Evolutionary conservation across 2,113 vertebrate species (phyloP), one percentile per base, ranked within the genome.

Genomic region (Istiophorus platypterus): DNA sequence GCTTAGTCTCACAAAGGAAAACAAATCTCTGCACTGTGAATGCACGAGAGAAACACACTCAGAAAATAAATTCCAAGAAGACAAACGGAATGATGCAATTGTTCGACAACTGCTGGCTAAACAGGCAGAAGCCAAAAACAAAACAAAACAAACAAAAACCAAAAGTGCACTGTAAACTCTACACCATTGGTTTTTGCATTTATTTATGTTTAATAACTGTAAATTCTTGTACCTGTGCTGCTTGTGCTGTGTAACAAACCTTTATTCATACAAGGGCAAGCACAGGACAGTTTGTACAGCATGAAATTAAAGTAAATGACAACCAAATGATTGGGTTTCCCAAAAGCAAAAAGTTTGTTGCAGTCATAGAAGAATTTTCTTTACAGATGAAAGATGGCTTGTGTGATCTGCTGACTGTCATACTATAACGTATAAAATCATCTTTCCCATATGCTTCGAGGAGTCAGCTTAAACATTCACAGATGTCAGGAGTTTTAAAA

Each of bases 401-500:
- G 71, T 59, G 61, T 34, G 63, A 78, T 86, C 67, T 76, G 68
- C 72, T 64, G 85, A 65, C 73, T 69, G 62, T 88, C 78, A 72
- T 18, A 14, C 56, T 82, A 20, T n/a, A 63, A 80, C n/a, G 84
- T 76, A 69, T 3, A 31, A 56, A 65, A 66, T 61, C 72, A 49
- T 80, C 67, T 78, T 69, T 37, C 42, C 62, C 51, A 47, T 52
- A 64, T 42, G 69, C 67, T 45, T 54, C 2, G 61, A 51, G 26
- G 26, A 72, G 51, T 74, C 56, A 7, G 66, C 78, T 84, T 85
- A 91, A 91, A 42, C 86, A 82, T 59, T 85, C 69, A 72, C 92
- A 93, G 90, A 93, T 91, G 89, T 84, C 2, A 67, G 75, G 9
- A 64, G 52, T 47, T 77, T 79, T 82, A 70, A 78, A 72, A 41